A percentile compares a stretch with the other conserved stretches of the same genome.
Evolutionary conservation across 2,797 vertebrate genomes (phyloP).

Genomic region (Clamator glandarius): DNA sequence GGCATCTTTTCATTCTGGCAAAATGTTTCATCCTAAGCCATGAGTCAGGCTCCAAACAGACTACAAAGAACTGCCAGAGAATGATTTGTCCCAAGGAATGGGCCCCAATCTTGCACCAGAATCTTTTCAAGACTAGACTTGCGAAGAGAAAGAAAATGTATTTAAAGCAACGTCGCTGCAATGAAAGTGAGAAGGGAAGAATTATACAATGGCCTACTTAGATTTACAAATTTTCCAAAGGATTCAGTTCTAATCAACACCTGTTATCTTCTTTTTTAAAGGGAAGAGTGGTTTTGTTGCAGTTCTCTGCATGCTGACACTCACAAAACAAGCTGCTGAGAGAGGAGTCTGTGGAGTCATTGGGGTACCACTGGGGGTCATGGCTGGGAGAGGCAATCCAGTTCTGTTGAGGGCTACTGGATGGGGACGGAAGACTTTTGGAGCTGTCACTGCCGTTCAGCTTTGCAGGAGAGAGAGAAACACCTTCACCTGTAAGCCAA

Average conservation of each 20-base stretch:
- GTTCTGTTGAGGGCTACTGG: constrained; percentile 90
- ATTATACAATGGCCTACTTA: neutral
- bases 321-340: constrained; percentile 96
- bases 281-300: neutral
- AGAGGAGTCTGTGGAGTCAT: constrained; percentile 93
- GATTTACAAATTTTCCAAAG: neutral
- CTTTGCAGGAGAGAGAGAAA: constrained; percentile 92
- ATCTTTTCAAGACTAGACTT: constrained; percentile 7
- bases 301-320: constrained; percentile 41
- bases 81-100: neutral
- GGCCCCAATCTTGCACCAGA: neutral
- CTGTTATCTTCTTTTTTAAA: neutral
- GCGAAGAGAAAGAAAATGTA: neutral
- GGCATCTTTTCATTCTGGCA: neutral
- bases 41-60: constrained; percentile 31
- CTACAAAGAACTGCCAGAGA: neutral
- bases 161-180: neutral
- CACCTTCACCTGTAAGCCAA: constrained; percentile 87
- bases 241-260: neutral
- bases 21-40: constrained; percentile 10
- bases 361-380: constrained; percentile 98
- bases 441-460: constrained; percentile 90
- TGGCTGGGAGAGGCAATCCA: constrained; percentile 99
- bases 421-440: constrained; percentile 91
- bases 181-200: neutral